Evolutionary conservation across 2,888 invertebrate species (phyloP).

Genomic region (Pseudeuparius sepicola): DNA sequence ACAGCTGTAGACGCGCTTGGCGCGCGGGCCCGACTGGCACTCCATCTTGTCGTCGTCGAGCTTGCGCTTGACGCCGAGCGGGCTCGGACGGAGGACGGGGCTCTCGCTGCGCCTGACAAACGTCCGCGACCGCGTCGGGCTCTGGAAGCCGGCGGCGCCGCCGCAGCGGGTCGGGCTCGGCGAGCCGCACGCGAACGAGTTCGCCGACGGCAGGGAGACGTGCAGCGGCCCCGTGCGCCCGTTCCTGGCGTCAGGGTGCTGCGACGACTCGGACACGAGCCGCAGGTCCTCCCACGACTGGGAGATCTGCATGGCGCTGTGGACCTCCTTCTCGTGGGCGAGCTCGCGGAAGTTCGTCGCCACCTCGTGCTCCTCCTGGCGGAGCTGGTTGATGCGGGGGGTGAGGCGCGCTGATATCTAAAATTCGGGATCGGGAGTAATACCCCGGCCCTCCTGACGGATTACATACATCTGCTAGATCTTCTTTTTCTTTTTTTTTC

Average conservation of each 20-base stretch:
- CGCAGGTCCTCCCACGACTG: slow-evolving; percentile 91
- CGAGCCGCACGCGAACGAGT: slow-evolving; percentile 33
- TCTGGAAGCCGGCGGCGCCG: slow-evolving; percentile 36
- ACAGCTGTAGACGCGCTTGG: slow-evolving; percentile 39
- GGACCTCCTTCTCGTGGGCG: slow-evolving; percentile 84
- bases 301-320: slow-evolving; percentile 87
- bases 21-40: slow-evolving; percentile 36
- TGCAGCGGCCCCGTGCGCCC: slow-evolving; percentile 39
- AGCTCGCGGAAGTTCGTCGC: slow-evolving; percentile 73
- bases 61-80: slow-evolving; percentile 56
- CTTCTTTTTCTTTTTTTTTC: too few relatives aligned
- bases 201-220: slow-evolving; percentile 41
- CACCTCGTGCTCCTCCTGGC: slow-evolving; percentile 82
- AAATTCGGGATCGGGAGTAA: too few relatives aligned
- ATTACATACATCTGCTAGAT: too few relatives aligned
- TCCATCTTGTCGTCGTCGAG: slow-evolving; percentile 46
- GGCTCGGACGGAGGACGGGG: slow-evolving; percentile 74
- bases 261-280: slow-evolving; percentile 54
- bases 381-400: slow-evolving; percentile 78
- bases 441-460: too few relatives aligned
- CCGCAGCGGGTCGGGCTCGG: slow-evolving; percentile 37
- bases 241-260: slow-evolving; percentile 19
- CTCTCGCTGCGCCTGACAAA: slow-evolving; percentile 79
- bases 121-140: slow-evolving; percentile 60
- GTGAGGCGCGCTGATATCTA: slow-evolving; percentile 55